Evolutionary conservation across 2,797 vertebrate genomes (phyloP), one percentile per base, ranked within the genome.

Genomic region (Heterohyrax brucei): DNA sequence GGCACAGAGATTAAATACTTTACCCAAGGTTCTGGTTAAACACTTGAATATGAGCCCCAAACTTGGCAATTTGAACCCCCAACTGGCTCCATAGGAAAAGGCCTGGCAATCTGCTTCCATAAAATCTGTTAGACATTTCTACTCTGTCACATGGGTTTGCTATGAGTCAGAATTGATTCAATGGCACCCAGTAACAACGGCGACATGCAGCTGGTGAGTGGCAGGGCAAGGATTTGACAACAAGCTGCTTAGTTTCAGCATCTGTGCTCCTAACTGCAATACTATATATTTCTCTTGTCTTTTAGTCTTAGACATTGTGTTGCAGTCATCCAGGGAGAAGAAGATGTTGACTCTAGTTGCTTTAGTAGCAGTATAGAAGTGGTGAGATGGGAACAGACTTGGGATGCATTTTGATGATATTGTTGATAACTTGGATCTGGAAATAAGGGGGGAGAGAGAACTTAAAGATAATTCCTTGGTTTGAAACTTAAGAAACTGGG

Each of bases 241-340:
- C 46, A 7, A 19, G 48, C 53, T 22, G 10, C 50, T 14, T 28
- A 44, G n/a, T 14, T 48, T 5, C 10, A 22, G 59, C 0, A 1
- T 12, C 46, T 14, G 3, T 5, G 8, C 18, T 44, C 21, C 70
- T 53, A 46, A 26, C 14, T 1, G 0, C 33, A 4, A 1, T 33
- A 0, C 7, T 0, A 2, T 12, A 30, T 10, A 22, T 1, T 30
- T 0, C 1, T 73, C 66, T 26, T 10, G 48, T 53, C 68, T 26
- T 8, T 18, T 2, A 39, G 7, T 56, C 66, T 26, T 48, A n/a
- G 1, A 0, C 19, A 1, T 21, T 70, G 59, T 64, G 56, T 12
- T 12, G 3, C 12, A 21, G 16, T 22, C 50, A n/a, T 76, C 66
- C 30, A 53, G 39, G 28, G 5, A 2, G 46, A 50, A 75, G n/a